These are phyloP conservation scores for Stenchaetothrips biformis DNA, from an alignment of 2,888 invertebrate species.

Conservation along the genomic window DNA sequence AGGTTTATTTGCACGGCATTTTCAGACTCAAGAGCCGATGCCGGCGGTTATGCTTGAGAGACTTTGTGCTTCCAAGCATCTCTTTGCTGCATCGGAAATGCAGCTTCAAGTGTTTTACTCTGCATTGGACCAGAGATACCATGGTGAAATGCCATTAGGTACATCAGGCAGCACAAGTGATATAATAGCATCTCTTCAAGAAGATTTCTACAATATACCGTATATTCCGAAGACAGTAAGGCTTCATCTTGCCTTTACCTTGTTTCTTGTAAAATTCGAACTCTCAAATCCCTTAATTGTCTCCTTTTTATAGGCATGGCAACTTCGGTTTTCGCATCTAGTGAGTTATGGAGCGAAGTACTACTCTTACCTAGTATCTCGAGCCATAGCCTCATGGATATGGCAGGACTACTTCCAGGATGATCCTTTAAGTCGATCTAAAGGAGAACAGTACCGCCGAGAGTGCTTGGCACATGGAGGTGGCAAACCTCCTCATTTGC, in stretches of 20 bases:
- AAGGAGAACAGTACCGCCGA: conserved; percentile 71
- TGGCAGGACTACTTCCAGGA: conserved; percentile 82
- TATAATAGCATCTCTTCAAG: conserved; percentile 69
- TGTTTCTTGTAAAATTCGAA: conserved; percentile 26
- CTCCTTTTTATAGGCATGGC: conserved; percentile 69
- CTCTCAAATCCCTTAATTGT: conserved; percentile 18
- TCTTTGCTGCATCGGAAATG: conserved; percentile 85
- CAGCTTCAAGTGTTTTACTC: conserved; percentile 85
- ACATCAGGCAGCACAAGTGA: conserved; percentile 58
- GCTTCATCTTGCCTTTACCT: conserved; percentile 32
- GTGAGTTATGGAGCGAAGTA: conserved; percentile 99
- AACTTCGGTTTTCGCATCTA: conserved; percentile 90
- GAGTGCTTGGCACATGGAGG: conserved; percentile 84
- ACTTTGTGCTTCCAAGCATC: conserved; percentile 76
- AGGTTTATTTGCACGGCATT: conserved; percentile 82
- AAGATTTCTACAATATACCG: conserved; percentile 77
- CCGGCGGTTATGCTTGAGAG: conserved; percentile 73
- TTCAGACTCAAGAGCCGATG: conserved; percentile 78
- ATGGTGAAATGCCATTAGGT: conserved; percentile 56
- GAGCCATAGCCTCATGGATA: conserved; percentile 86
- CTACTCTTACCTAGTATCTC: conserved; percentile 93
- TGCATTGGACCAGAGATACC: conserved; percentile 85
- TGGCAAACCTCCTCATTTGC: conserved; percentile 69
- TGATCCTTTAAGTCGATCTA: conserved; percentile 69
- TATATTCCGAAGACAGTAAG: conserved; percentile 79